These are phyloP conservation scores for Papilio protenor DNA, from an alignment of 2,888 invertebrate genomes.

Conservation along the genomic window DNA sequence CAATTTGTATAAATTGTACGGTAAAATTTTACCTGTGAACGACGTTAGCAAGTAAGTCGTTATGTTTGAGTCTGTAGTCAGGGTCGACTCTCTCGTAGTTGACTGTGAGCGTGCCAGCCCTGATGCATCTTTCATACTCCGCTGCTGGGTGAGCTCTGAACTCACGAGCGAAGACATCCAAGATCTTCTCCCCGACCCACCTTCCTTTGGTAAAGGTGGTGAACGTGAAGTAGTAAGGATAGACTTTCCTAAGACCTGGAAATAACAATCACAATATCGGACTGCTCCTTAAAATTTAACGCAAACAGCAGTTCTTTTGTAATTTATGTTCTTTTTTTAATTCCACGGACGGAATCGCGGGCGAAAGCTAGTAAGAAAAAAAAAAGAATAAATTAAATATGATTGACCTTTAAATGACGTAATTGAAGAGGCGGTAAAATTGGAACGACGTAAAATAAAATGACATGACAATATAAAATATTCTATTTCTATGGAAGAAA, in stretches of 20 bases:
- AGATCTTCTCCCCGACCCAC: conserved; percentile 97
- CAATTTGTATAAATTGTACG: not conserved
- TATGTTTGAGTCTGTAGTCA: conserved; percentile 96
- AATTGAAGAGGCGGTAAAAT: not conserved
- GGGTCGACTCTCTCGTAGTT: conserved; percentile 96
- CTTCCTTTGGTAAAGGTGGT: conserved; percentile 98
- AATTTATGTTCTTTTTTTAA: not conserved
- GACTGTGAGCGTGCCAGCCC: conserved; percentile 95
- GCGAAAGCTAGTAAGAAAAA: too few relatives aligned
- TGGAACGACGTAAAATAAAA: not conserved
- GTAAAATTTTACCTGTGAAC: conserved; percentile 91
- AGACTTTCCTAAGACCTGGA: conserved; percentile 96
- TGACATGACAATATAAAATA: conserved; percentile 12
- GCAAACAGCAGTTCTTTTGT: not conserved
- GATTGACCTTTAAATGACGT: not conserved
- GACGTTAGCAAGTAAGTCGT: conserved; percentile 95
- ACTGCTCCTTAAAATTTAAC: not conserved
- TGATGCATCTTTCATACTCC: conserved; percentile 95
- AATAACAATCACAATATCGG: not conserved
- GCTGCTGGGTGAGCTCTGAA: conserved; percentile 97
- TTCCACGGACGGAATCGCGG: not conserved
- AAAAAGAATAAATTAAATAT: too few relatives aligned
- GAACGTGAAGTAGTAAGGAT: conserved; percentile 98
- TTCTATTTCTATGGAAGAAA: conserved; percentile 3
- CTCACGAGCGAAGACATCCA: conserved; percentile 96